phyloP scores from a whole-genome alignment of 2,797 vertebrate species.

The Agapornis canus region DNA sequence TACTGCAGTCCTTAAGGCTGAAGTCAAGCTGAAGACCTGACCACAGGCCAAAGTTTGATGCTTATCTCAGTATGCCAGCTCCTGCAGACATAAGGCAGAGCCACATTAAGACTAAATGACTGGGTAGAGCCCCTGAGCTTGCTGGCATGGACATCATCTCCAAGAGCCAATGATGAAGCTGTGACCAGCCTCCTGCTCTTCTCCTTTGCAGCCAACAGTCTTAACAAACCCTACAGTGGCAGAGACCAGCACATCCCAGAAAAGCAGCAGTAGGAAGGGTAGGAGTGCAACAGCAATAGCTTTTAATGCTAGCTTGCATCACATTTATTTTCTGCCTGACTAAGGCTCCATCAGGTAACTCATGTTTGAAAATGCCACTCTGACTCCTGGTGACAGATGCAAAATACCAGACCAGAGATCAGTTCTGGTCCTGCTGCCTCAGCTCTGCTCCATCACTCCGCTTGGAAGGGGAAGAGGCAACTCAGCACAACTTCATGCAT shows the following conservation, averaged over 20 bases:
- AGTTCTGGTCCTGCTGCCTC: background rate
- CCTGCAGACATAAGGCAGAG: background rate
- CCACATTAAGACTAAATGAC: accelerated
- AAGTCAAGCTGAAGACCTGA: background rate
- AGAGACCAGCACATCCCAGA: background rate
- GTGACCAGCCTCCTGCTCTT: background rate
- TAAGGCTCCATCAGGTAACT: background rate
- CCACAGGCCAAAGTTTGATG: background rate
- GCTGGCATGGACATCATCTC: accelerated
- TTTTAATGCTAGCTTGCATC: background rate
- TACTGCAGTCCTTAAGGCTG: background rate
- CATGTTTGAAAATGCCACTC: background rate
- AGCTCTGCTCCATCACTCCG: accelerated
- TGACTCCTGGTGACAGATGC: background rate
- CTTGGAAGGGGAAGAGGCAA: background rate
- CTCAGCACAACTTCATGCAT: too few relatives aligned
- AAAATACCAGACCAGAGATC: background rate
- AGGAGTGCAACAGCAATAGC: background rate
- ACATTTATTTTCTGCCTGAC: background rate
- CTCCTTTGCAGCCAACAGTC: background rate
- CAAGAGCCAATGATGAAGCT: accelerated
- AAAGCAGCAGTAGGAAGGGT: background rate
- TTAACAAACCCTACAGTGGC: accelerated
- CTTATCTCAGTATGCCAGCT: background rate
- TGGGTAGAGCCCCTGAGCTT: background rate